Percentiles rank a stretch among this genome's conserved stretches.
These are phyloP conservation scores for Crocuta crocuta DNA, from an alignment of 2,113 vertebrate genomes.

Conservation along the genomic window DNA sequence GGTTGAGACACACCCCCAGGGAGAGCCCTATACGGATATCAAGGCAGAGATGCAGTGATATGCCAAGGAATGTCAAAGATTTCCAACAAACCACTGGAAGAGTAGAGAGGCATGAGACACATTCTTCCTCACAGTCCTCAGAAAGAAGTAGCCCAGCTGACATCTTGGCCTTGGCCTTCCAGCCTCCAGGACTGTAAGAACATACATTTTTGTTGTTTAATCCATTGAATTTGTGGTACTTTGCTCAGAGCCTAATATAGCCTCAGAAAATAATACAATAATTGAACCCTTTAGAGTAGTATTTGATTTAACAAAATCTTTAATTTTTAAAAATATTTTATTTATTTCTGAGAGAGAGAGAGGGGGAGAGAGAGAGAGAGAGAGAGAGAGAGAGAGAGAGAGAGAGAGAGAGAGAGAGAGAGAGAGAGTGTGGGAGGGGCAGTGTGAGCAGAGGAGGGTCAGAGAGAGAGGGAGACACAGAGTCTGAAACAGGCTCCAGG, in stretches of 20 bases:
- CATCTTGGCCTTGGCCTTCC: not conserved
- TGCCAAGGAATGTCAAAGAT: not conserved
- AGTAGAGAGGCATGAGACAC: not conserved
- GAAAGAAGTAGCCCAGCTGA: not conserved
- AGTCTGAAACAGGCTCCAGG: too few relatives aligned
- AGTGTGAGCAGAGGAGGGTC: too few relatives aligned
- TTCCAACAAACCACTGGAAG: not conserved
- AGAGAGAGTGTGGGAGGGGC: too few relatives aligned
- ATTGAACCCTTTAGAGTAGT: not conserved
- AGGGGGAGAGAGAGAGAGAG: too few relatives aligned
- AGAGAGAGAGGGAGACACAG: too few relatives aligned
- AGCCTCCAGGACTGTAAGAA: not conserved
- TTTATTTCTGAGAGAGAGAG: too few relatives aligned
- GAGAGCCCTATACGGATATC: not conserved
- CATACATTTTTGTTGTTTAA: not conserved
- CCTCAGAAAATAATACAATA: not conserved
- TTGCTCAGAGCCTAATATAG: not conserved
- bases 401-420: too few relatives aligned
- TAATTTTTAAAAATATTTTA: too few relatives aligned
- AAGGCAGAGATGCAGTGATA: not conserved
- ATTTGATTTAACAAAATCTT: slow-evolving; percentile 41
- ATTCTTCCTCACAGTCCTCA: not conserved
- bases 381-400: too few relatives aligned
- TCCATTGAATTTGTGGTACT: not conserved
- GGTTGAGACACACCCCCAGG: not conserved